Base-by-base conservation (phyloP, 2,113 vertebrate species). In the Chascanopsetta lugubris region DNA sequence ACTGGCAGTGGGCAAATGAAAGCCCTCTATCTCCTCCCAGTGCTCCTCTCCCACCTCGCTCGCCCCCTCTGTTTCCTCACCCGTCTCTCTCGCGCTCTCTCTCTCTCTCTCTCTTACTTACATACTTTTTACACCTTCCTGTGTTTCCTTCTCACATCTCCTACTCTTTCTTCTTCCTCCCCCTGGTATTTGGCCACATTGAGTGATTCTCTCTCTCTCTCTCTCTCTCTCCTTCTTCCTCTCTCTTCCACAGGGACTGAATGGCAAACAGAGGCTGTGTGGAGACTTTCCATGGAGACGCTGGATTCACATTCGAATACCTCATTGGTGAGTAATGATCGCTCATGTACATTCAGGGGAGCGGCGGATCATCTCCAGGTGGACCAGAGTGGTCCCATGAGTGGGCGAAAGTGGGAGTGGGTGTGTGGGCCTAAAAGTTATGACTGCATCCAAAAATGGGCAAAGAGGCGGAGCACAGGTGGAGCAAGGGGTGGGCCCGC, bases 1-100 rank as follows among this genome's bases (percentile, higher is more conserved):
- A 87, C 87, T 85, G 85, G 87, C 87, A 87, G 78, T 56, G 84
- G 84, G 78, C 84, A 87, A 90, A 89, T 89, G 85, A 89, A 89
- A 89, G 75, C 78, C 72, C 82, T 87, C 85, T 86, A 85, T 90
- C 86, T 86, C 77, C 61, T 75, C 56, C 81, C 55, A 27, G 56
- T 60, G 60, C 73, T 76, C 54, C 25, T 70, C 75, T 75, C 75
- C 67, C 65, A 53, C 74, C 79, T 71, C 70, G n/a, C 56, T 57
- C 61, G 8, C 15, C 53, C 75, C 49, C 20, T 67, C 50, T 64
- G 22, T 21, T 46, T 20, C 60, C 72, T 78, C 47, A 65, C 36
- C 47, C n/a, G 61, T 84, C 72, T 66, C 30, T 58, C 47, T 54
- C 32, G 64, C 29, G 10, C 30, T 27, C 32, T 2, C 2, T 47